These are phyloP conservation scores for Catostomus latipinnis DNA, from an alignment of 2,797 vertebrate species.

Conservation along the genomic window DNA sequence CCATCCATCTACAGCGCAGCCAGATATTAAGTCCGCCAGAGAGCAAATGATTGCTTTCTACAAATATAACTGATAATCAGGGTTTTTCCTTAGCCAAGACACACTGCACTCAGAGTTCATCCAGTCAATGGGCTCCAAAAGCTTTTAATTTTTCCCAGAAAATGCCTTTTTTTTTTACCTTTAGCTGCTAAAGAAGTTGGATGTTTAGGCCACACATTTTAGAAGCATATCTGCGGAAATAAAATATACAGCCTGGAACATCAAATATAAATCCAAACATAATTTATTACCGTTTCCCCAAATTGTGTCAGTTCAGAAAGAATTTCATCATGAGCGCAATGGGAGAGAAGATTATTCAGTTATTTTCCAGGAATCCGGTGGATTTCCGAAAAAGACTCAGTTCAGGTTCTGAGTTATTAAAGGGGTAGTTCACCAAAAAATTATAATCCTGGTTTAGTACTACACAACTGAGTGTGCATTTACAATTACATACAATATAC, in stretches of 20 bases:
- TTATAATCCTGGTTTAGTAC: too few relatives aligned
- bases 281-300: constrained; percentile 20
- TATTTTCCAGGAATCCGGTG: constrained; percentile 16
- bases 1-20: constrained; percentile 71
- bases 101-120: constrained; percentile 70
- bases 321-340: neutral
- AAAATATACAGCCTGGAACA: constrained; percentile 6
- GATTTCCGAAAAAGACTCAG: neutral
- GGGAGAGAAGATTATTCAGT: constrained; percentile 25
- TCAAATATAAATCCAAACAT: neutral
- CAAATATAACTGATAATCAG: constrained; percentile 82
- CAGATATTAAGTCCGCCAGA: constrained; percentile 67
- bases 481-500: neutral
- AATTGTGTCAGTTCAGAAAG: constrained; percentile 6
- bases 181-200: constrained; percentile 49
- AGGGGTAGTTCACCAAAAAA: neutral
- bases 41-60: constrained; percentile 75
- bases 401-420: neutral
- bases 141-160: constrained; percentile 60
- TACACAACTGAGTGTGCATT: too few relatives aligned
- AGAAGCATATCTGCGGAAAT: constrained; percentile 12
- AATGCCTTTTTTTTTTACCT: constrained; percentile 57
- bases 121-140: constrained; percentile 47
- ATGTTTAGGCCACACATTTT: constrained; percentile 30
- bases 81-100: constrained; percentile 71